These are phyloP conservation scores for Slavum lentiscoides DNA, from an alignment of 2,888 invertebrate species.

Conservation along the genomic window DNA sequence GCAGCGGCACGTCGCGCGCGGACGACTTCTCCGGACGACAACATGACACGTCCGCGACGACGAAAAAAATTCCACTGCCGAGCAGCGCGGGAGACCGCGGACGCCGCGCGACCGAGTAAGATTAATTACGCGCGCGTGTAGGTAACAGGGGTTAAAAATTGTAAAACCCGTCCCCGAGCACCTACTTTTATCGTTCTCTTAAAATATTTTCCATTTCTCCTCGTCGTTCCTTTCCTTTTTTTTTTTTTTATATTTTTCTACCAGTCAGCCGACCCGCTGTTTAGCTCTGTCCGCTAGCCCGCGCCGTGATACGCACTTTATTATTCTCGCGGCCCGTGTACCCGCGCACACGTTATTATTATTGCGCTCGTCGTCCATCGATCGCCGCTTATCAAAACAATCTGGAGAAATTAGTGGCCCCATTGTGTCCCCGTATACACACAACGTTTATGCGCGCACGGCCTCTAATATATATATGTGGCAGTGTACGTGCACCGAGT, in stretches of 20 bases:
- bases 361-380: slow-evolving; percentile 5
- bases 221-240: not conserved
- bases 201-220: not conserved
- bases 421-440: slow-evolving; percentile 35
- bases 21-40: too few species aligned
- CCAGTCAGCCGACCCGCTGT: slow-evolving; percentile 47
- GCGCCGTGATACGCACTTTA: too few species aligned
- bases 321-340: too few species aligned
- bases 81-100: not conserved
- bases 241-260: slow-evolving; percentile 9
- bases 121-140: slow-evolving; percentile 29
- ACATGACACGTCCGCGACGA: too few species aligned
- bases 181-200: not conserved
- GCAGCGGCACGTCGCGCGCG: too few species aligned
- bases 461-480: not conserved
- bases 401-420: slow-evolving; percentile 48
- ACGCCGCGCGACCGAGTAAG: not conserved
- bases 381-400: slow-evolving; percentile 53
- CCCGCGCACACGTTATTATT: not conserved
- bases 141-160: slow-evolving; percentile 51
- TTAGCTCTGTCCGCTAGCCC: not conserved
- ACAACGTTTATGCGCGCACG: too few species aligned
- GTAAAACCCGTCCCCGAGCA: slow-evolving; percentile 14
- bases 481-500: too few species aligned
- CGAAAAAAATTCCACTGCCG: too few species aligned